These are phyloP conservation scores for Aptenodytes forsteri DNA, from an alignment of 2,113 vertebrate genomes.

Conservation along the genomic window DNA sequence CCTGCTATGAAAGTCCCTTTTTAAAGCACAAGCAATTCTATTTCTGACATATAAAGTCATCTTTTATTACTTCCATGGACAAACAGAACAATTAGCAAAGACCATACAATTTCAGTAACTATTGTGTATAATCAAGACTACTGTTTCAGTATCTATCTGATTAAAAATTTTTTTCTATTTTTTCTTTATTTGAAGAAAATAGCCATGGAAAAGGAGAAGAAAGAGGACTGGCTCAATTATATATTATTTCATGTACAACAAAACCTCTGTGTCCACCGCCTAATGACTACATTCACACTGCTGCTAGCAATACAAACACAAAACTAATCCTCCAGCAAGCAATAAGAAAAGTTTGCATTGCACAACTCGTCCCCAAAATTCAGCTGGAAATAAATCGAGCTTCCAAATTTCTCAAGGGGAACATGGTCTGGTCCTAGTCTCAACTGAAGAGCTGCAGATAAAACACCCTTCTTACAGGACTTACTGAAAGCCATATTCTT, in stretches of 20 bases:
- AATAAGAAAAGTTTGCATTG: background rate
- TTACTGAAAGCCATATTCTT: background rate
- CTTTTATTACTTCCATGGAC: background rate
- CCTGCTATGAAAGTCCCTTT: background rate
- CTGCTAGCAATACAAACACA: background rate
- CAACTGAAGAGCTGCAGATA: background rate
- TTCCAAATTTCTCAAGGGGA: background rate
- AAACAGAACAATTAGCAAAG: background rate
- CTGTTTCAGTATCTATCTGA: background rate
- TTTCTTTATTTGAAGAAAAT: slow-evolving; percentile 13
- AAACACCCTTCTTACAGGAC: background rate
- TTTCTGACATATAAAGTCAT: background rate
- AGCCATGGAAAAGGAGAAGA: background rate
- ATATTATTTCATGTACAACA: background rate
- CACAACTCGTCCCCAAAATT: background rate
- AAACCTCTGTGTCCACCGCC: background rate
- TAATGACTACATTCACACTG: background rate
- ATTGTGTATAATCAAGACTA: slow-evolving; percentile 1
- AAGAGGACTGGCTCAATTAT: background rate
- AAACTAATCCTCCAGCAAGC: background rate
- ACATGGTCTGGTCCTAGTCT: background rate
- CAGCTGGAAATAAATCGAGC: background rate
- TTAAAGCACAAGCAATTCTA: background rate
- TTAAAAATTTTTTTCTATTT: background rate
- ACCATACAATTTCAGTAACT: background rate